Percentiles rank a stretch among this genome's conserved stretches.
phyloP scores from a whole-genome alignment of 2,113 vertebrate genomes.

The Nansenia antarctica region DNA sequence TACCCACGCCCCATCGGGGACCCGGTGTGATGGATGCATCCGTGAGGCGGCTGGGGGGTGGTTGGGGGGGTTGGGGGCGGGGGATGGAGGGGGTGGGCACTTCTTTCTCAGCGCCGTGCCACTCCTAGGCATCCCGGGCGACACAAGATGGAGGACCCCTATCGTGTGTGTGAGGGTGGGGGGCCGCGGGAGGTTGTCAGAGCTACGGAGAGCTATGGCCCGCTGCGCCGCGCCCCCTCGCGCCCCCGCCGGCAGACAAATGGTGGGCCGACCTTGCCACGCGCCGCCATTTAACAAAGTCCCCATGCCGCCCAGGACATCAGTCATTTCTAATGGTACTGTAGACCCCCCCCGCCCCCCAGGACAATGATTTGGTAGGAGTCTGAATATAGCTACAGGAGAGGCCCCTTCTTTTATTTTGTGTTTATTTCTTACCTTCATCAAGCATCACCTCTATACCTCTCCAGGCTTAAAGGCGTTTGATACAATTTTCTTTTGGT shows the following conservation, averaged over 20 bases:
- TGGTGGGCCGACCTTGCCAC: conserved; percentile 69
- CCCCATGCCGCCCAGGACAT: conserved; percentile 58
- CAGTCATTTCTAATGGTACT: conserved; percentile 61
- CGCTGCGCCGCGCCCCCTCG: conserved; percentile 44
- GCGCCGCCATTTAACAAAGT: conserved; percentile 66
- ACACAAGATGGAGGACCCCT: conserved; percentile 69
- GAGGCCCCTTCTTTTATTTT: too few species aligned
- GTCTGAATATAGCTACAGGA: conserved; percentile 21
- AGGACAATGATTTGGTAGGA: conserved; percentile 38
- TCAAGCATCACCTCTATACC: background rate
- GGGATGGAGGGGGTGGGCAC: conserved; percentile 38
- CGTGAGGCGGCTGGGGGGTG: conserved; percentile 45
- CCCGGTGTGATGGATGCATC: conserved; percentile 71
- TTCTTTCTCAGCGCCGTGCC: conserved; percentile 52
- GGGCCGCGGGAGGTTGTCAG: conserved; percentile 67
- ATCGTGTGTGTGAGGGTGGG: conserved; percentile 32
- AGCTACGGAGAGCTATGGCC: conserved; percentile 62
- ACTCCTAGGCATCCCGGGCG: conserved; percentile 63
- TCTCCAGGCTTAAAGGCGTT: background rate
- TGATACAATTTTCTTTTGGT: background rate
- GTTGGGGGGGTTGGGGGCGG: conserved; percentile 47
- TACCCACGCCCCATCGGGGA: conserved; percentile 69
- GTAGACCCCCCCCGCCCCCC: conserved; percentile 16
- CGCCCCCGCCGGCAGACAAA: conserved; percentile 60
- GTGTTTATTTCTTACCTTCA: conserved; percentile 35